Percentiles rank a stretch among this genome's conserved stretches.
These are phyloP conservation scores for Erethizon dorsatum DNA, from an alignment of 2,797 vertebrate genomes.

Conservation along the genomic window DNA sequence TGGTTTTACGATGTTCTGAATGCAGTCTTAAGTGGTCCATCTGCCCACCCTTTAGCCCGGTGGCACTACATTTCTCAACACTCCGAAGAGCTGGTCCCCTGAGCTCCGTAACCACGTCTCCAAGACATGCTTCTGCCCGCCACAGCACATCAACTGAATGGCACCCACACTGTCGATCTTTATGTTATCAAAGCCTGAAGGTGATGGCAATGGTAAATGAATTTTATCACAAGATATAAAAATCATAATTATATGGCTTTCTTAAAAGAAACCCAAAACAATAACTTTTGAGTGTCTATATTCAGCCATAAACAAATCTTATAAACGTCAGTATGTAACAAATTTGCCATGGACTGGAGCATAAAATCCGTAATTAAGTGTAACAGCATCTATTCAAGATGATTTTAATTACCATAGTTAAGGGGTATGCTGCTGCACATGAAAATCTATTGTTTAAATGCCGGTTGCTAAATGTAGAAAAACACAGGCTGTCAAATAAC, in stretches of 20 bases:
- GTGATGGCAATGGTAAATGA: slow-evolving; percentile 7
- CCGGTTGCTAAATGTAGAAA: slow-evolving; percentile 72
- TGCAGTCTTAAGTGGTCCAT: neutral
- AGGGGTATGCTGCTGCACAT: slow-evolving; percentile 35
- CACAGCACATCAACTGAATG: neutral
- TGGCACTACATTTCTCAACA: neutral
- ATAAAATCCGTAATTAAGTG: slow-evolving; percentile 64
- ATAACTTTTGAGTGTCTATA: slow-evolving; percentile 18
- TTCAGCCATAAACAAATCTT: slow-evolving; percentile 60
- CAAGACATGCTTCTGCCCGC: neutral
- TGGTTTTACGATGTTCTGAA: neutral
- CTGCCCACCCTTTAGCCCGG: neutral
- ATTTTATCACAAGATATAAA: slow-evolving; percentile 49
- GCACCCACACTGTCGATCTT: neutral
- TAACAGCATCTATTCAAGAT: slow-evolving; percentile 59
- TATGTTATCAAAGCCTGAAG: neutral
- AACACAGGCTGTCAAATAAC: slow-evolving; percentile 62
- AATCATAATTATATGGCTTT: neutral
- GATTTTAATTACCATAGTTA: slow-evolving; percentile 75
- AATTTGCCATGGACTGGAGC: slow-evolving; percentile 10
- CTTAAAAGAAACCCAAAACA: slow-evolving; percentile 54
- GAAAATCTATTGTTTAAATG: slow-evolving; percentile 52
- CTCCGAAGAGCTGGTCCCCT: neutral
- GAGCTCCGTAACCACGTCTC: neutral
- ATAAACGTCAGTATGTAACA: slow-evolving; percentile 55